A percentile compares a stretch with the other conserved stretches of the same genome.
Evolutionary conservation across 1,140 invertebrate genomes (phyloP).

Genomic region (Metopolophium dirhodum): DNA sequence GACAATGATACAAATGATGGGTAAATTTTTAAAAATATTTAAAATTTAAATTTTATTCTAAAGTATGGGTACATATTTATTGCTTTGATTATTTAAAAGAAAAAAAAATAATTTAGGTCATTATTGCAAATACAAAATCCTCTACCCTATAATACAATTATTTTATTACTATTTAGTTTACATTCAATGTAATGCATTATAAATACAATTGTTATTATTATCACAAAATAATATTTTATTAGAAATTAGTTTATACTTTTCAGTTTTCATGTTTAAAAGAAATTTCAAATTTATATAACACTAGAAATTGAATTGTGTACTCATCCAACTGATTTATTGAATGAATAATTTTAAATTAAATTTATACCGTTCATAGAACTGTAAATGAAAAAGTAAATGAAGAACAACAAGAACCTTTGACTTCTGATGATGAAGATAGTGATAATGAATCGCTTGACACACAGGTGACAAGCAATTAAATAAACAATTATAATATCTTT

Average conservation of each 20-base stretch:
- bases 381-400: conserved; percentile 27
- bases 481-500: neutral
- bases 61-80: neutral
- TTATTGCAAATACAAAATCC: neutral
- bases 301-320: neutral
- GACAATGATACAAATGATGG: conserved; percentile 11
- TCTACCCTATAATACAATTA: neutral
- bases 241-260: neutral
- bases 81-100: neutral
- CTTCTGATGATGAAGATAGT: conserved; percentile 46
- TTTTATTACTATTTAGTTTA: neutral
- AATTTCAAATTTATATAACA: neutral
- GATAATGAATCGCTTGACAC: conserved; percentile 56
- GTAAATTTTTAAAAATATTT: conserved; percentile 30
- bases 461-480: conserved; percentile 53
- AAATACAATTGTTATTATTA: neutral
- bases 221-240: neutral
- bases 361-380: conserved; percentile 12
- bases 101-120: neutral
- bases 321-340: neutral
- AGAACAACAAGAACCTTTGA: conserved; percentile 35
- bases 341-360: neutral
- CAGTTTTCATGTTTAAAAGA: neutral
- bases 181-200: conserved; percentile 16
- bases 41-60: neutral